Base-by-base conservation (phyloP, 2,113 vertebrate species). In the Nanorana parkeri region DNA sequence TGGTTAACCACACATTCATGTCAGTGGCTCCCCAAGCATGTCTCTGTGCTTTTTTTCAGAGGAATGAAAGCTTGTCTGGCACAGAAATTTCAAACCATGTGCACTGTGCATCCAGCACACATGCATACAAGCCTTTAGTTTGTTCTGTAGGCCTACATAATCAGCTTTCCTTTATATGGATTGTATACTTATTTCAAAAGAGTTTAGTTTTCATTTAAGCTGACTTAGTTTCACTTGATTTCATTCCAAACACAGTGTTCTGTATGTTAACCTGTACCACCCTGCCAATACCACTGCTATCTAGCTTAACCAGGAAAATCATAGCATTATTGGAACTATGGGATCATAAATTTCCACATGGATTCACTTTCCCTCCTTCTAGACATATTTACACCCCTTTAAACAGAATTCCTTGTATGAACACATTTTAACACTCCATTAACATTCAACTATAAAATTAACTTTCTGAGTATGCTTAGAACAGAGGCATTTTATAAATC, bases 381-480 rank as follows among this genome's bases (percentile, higher is more conserved):
- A 67, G 63, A 78, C 47, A 78, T 64, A 54, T 78, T 78, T 78
- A 67, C 52, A 68, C 13, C 65, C 24, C 64, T 56, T 54, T 68
- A 68, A 78, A 29, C 17, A 77, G 36, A 77, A 77, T 64, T 64
- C 64, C 64, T 78, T 67, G 64, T 52, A 78, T 56, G 77, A 58
- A 68, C 23, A 54, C 51, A 36, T 78, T 67, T 56, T 68, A 78
- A 54, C 64, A 58, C 65, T 52, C 23, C 19, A 67, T 51, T 78
- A 68, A 78, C 56, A 54, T 68, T 78, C 58, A 36, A 41, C 65
- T 68, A 21, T 68, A 78, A 66, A 67, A 78, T 68, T 58, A 36
- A 11, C 64, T 78, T 77, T 67, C 77, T 68, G 23, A 78, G 52
- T 56, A 20, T 32, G 55, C 20, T 60, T 29, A 60, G 36, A 74